Conservation (phyloP, 2,113 vertebrate species). For the Silurus asotus region DNA sequence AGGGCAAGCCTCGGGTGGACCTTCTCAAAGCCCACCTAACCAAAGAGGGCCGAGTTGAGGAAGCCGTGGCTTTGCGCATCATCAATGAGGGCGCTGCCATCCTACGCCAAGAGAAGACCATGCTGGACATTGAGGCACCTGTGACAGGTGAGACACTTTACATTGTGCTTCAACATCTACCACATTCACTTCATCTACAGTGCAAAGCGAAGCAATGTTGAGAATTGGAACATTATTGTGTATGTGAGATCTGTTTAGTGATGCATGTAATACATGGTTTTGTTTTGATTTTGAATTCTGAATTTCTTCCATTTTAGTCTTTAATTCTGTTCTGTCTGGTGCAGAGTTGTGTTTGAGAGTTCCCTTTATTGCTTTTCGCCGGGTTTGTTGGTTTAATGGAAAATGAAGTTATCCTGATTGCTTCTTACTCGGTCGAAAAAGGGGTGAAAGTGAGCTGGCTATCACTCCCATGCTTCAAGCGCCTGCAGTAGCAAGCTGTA, state of each 20-base stretch:
- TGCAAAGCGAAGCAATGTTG: background rate
- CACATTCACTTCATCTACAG: background rate
- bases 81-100: slow-evolving; percentile 77
- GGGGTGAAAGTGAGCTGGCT: slow-evolving; percentile 6
- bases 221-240: background rate
- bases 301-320: background rate
- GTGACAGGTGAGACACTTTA: slow-evolving; percentile 73
- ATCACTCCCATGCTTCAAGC: slow-evolving; percentile 9
- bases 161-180: background rate
- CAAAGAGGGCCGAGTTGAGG: slow-evolving; percentile 80
- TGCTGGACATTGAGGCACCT: slow-evolving; percentile 81
- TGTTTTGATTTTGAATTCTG: background rate
- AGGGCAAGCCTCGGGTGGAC: slow-evolving; percentile 79
- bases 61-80: slow-evolving; percentile 75
- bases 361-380: background rate
- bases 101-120: slow-evolving; percentile 80
- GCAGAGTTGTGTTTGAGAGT: background rate
- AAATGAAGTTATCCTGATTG: slow-evolving; percentile 15
- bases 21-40: slow-evolving; percentile 81
- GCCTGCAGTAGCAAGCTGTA: background rate
- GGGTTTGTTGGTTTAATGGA: background rate
- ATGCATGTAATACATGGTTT: background rate
- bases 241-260: background rate
- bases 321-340: background rate
- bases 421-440: slow-evolving; percentile 15